Evolutionary conservation across 2,113 vertebrate genomes (phyloP), one percentile per base, ranked within the genome.

Genomic region (Turnix velox): DNA sequence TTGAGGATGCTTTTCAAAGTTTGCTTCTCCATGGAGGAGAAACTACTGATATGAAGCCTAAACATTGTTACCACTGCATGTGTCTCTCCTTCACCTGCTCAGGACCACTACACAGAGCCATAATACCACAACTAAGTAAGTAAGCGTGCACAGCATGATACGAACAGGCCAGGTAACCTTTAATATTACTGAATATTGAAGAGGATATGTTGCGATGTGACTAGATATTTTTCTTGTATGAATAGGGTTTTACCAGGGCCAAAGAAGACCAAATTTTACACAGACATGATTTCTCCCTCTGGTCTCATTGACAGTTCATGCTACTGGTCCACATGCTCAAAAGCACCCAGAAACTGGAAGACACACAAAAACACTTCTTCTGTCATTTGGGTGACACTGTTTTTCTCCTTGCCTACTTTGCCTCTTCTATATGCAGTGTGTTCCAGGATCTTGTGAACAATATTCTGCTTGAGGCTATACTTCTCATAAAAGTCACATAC

Each of bases 361-460:
- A 55, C 33, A 31, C 9, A 40, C 18, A 35, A 18, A 71, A 33
- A 52, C 11, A 20, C 9, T 52, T 67, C 42, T 74, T n/a, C 68
- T 81, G 8, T 57, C 3, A 30, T 68, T 61, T 84, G 28, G 40
- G 52, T 72, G 57, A 43, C 16, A n/a, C 30, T 42, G 23, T 5
- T 82, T 92, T 81, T 49, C 16, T 80, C 90, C 52, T 78, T 65
- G 22, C 12, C n/a, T 81, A 22, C 6, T 92, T 84, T 84, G 33
- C 48, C 28, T 94, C 68, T 90, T 80, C 86, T 45, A 54, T 37
- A 72, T 74, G 42, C 28, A 30, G 3, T 7, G 5, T 52, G 48
- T 78, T 84, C 52, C 68, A 82, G 61, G 75, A 93, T 74, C 35
- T 52, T 68, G 48, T 71, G 92, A 90, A 88, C 39, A 14, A 35